Evolutionary conservation across 2,113 vertebrate species (phyloP), one percentile per base, ranked within the genome.

Genomic region (Semnornis frantzii): DNA sequence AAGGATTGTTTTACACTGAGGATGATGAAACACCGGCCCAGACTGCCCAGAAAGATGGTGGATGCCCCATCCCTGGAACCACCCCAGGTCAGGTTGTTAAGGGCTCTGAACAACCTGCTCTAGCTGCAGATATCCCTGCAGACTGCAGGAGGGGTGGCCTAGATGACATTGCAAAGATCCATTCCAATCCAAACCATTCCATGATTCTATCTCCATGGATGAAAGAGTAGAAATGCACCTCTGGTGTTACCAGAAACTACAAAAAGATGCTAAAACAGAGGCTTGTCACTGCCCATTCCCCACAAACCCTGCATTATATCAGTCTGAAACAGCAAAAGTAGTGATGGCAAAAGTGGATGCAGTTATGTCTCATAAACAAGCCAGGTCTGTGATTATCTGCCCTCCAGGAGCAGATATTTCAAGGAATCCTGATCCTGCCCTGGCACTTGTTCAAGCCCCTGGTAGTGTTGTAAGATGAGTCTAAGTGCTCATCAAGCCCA

Each of bases 371-470:
- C 64, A 62, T 63, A 55, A 65, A 69, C 7, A 69, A 50, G 62
- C 5, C 3, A 54, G 24, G 24, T 14, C 28, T 66, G 64, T 44
- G 64, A 42, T 80, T 59, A 42, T 68, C 57, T 66, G 25, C 48
- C 42, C 76, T 74, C 72, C 69, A 91, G 87, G 87, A 79, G 75
- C 9, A 66, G 59, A 27, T 37, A 57, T 55, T 91, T 76, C 84
- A 44, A 73, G 57, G 93, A 79, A 80, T 34, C 9, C 66, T n/a
- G 25, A 58, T 86, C 65, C 81, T 58, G 34, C 42, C 42, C 42
- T 76, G 77, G 74, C 30, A 4, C 48, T 33, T 10, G 37, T n/a
- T 89, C 73, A 54, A 66, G 65, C n/a, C 50, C 14, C 62, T 15
- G 18, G 30, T 24, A 46, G 58, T 8, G 54, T 9, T 70, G 39